Evolutionary conservation across 1,140 invertebrate species (phyloP).

Genomic region (Euglossa dilemma): DNA sequence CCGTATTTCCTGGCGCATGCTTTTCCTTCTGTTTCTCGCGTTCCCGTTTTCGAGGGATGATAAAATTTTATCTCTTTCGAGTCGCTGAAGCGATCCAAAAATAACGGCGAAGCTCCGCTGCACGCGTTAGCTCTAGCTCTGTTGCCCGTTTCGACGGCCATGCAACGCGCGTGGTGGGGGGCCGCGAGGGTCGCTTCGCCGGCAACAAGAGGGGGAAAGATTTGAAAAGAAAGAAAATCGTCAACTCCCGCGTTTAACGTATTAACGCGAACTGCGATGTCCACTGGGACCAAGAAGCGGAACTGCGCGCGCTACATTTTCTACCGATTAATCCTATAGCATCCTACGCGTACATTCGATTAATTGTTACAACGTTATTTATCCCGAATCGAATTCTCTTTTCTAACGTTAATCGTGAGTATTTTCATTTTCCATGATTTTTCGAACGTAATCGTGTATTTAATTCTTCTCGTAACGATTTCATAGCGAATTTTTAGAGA

Average conservation of each 20-base stretch:
- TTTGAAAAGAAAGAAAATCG: slow-evolving; percentile 25
- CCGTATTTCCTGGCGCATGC: background rate
- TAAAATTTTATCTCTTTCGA: slow-evolving; percentile 63
- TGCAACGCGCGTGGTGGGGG: background rate
- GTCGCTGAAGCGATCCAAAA: slow-evolving; percentile 56
- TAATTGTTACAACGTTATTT: no score
- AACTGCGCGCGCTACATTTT: background rate
- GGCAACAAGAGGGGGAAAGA: background rate
- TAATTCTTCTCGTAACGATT: no score
- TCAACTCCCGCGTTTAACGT: background rate
- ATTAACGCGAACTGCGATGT: background rate
- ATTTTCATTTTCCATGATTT: no score
- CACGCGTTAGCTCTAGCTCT: slow-evolving; percentile 1
- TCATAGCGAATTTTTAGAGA: background rate
- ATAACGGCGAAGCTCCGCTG: slow-evolving; percentile 49
- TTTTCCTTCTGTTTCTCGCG: background rate
- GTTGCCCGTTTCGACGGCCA: background rate
- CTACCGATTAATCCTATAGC: background rate
- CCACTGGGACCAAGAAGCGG: background rate
- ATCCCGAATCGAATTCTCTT: no score
- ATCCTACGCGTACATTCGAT: background rate
- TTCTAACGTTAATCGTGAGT: no score
- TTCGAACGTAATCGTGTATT: background rate
- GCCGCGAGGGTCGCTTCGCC: background rate
- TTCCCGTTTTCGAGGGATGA: slow-evolving; percentile 46